These are phyloP conservation scores for Acanthornis magna DNA, from an alignment of 2,797 vertebrate genomes.

Conservation along the genomic window DNA sequence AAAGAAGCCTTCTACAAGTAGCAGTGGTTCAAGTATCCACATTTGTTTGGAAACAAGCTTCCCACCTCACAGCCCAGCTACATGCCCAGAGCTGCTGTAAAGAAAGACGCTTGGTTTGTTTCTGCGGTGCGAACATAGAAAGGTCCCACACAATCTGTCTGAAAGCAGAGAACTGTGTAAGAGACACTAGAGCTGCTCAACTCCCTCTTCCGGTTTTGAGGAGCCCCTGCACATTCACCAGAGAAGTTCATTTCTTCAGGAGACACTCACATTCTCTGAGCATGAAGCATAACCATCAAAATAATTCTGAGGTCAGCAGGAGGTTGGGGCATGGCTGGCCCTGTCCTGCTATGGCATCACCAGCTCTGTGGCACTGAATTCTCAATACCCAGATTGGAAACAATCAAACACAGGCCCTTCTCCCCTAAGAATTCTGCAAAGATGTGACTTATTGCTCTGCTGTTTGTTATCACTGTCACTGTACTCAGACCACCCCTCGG, in stretches of 20 bases:
- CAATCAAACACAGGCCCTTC: not conserved
- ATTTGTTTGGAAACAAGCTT: not conserved
- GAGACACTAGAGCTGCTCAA: not conserved
- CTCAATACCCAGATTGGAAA: not conserved
- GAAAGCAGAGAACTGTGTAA: not conserved
- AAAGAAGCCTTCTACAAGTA: not conserved
- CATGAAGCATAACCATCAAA: not conserved
- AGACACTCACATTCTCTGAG: not conserved
- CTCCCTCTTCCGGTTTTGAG: not conserved
- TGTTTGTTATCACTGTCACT: not conserved
- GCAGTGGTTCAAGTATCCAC: not conserved
- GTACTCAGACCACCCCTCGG: not conserved
- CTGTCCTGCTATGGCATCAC: not conserved
- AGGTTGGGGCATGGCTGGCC: not conserved
- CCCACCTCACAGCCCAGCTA: not conserved
- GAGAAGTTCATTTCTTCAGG: not conserved
- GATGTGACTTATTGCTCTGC: not conserved
- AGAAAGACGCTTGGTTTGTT: not conserved
- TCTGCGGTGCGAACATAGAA: accelerated
- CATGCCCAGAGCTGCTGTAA: not conserved
- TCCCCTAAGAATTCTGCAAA: not conserved
- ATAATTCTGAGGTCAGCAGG: not conserved
- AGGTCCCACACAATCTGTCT: not conserved
- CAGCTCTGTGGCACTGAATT: not conserved
- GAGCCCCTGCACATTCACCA: not conserved